Base-by-base conservation (phyloP, 1,140 invertebrate species). In the Lysiphlebus fabarum region DNA sequence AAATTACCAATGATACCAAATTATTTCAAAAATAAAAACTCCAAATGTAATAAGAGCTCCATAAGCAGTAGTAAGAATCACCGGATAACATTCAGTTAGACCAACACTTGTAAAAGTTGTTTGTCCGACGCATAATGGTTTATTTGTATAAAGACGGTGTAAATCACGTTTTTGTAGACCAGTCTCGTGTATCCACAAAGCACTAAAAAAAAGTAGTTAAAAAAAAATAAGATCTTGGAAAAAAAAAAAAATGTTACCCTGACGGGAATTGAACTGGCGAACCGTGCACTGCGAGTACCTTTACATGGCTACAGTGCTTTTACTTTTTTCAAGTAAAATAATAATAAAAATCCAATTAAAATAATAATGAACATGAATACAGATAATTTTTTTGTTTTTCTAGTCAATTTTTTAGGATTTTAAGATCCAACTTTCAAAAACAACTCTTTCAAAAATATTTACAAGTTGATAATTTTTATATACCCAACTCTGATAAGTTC, bases 401-500 rank as follows among this genome's bases (percentile, higher is more conserved):
- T 6, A 40, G 38, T 6, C 38, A 6, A 40, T 6, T 6, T 6
- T 40, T 6, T 40, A 40, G 6, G 38, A 40, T 9, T 9, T 6
- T 6, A 9, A 40, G 6, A 6, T 9, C 6, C 38, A 40, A 40
- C 38, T 48, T 33, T n/a, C n/a, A n/a, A n/a, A n/a, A n/a, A n/a
- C n/a, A n/a, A n/a, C n/a, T n/a, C n/a, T n/a, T n/a, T n/a, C n/a
- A n/a, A n/a, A n/a, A n/a, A n/a, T n/a, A n/a, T n/a, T n/a, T n/a
- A n/a, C n/a, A n/a, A n/a, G n/a, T n/a, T n/a, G n/a, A n/a, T n/a
- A n/a, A n/a, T n/a, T n/a, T n/a, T 17, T 17, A 3, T 17, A 17
- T 73, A 85, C 83, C 82, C 82, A 63, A 85, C 81, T 76, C 83
- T 83, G 40, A 85, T 79, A 64, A 84, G 75, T 70, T 86, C 83